These are phyloP conservation scores for Somateria mollissima DNA, from an alignment of 2,797 vertebrate genomes.

Conservation along the genomic window DNA sequence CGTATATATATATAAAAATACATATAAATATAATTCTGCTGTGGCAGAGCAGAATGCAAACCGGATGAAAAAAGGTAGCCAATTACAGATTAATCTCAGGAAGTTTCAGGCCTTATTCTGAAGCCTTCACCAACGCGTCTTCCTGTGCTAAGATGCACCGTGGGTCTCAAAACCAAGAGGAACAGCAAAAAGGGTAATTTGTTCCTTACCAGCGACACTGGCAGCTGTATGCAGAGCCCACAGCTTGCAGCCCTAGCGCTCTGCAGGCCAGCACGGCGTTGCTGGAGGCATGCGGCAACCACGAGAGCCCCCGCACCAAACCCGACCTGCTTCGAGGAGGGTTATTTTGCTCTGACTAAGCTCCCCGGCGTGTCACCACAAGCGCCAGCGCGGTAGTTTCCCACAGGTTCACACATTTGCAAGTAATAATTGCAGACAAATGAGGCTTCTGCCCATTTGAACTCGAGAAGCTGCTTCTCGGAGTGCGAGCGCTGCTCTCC, in stretches of 20 bases:
- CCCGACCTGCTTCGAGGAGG: accelerated
- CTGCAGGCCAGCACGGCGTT: neutral
- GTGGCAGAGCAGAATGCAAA: neutral
- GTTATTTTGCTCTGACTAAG: neutral
- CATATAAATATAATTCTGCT: neutral
- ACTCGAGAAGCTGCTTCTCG: neutral
- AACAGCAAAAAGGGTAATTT: neutral
- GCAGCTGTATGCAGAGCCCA: neutral
- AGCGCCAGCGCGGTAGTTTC: neutral
- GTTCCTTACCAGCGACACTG: neutral
- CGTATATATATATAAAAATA: no score
- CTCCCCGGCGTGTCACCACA: conserved; percentile 16
- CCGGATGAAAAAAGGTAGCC: neutral
- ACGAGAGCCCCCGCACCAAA: neutral
- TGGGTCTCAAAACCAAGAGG: neutral
- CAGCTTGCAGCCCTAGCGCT: neutral
- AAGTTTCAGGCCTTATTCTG: neutral
- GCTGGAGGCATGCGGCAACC: neutral
- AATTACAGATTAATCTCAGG: neutral
- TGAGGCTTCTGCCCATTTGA: neutral
- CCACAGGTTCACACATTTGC: neutral
- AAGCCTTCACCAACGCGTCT: neutral
- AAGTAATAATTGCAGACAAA: neutral
- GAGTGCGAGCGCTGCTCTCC: neutral
- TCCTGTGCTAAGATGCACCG: neutral